Conservation (phyloP, 2,797 vertebrate species). For the Dicrostonyx torquatus region DNA sequence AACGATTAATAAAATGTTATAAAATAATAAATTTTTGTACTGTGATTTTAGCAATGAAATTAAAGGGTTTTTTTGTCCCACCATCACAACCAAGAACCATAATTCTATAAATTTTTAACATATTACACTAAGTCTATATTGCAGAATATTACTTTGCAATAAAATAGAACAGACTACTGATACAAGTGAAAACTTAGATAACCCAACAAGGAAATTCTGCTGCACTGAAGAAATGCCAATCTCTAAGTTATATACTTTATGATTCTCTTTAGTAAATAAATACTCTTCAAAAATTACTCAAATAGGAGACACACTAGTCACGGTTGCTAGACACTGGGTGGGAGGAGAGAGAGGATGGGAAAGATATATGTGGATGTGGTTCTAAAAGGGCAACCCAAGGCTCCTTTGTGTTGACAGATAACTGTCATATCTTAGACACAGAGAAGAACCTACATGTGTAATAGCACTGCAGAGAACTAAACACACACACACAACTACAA, state of each 20-base stretch:
- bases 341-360: neutral
- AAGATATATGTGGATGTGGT: neutral
- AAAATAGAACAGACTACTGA: constrained; percentile 42
- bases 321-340: neutral
- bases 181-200: constrained; percentile 3
- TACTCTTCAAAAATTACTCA: constrained; percentile 7
- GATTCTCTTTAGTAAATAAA: constrained; percentile 38
- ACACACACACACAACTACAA: constrained; percentile 26
- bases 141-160: constrained; percentile 12
- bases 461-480: neutral
- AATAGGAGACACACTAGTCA: neutral
- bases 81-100: neutral
- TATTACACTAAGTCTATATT: neutral
- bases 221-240: neutral
- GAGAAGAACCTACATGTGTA: neutral
- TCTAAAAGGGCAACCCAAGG: neutral
- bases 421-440: neutral
- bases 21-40: neutral
- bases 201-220: constrained; percentile 16
- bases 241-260: neutral
- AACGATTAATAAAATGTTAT: neutral
- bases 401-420: neutral
- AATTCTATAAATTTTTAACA: constrained; percentile 6
- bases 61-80: neutral
- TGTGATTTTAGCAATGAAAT: constrained; percentile 14